phyloP scores from a whole-genome alignment of 23 tunicate species.

The Aplidium turbinatum region DNA sequence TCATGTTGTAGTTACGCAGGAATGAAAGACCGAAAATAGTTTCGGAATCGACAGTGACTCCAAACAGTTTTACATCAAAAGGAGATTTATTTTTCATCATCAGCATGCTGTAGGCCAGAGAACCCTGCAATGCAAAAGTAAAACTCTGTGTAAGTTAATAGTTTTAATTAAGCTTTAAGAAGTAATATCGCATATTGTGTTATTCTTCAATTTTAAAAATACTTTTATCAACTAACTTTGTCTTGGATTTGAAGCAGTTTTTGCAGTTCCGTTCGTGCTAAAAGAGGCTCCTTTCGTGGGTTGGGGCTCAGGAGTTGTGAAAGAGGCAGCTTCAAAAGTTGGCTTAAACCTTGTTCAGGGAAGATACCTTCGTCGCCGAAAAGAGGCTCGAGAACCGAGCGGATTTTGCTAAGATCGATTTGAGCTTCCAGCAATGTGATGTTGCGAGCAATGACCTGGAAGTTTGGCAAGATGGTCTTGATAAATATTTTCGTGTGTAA shows the following conservation, averaged over 20 bases:
- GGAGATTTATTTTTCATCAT: slow-evolving; percentile 39
- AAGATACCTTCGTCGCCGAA: slow-evolving; percentile 44
- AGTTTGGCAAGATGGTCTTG: no score
- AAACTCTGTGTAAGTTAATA: no score
- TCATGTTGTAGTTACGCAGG: slow-evolving; percentile 24
- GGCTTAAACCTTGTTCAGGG: slow-evolving; percentile 20
- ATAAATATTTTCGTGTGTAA: no score
- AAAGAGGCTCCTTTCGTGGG: slow-evolving; percentile 20
- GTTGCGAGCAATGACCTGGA: slow-evolving; percentile 26
- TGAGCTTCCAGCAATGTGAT: slow-evolving; percentile 35
- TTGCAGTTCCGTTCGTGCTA: slow-evolving; percentile 17
- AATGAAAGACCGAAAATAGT: slow-evolving; percentile 7
- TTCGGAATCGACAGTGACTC: slow-evolving; percentile 8
- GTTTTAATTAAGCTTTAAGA: no score
- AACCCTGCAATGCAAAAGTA: no score
- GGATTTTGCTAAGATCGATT: slow-evolving; percentile 31
- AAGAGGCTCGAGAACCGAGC: slow-evolving; percentile 44
- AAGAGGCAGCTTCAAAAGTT: slow-evolving; percentile 30
- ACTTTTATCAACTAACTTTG: slow-evolving; percentile 37
- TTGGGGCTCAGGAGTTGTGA: slow-evolving; percentile 20
- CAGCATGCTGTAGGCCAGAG: slow-evolving; percentile 43
- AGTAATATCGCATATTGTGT: no score
- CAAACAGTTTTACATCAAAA: slow-evolving; percentile 27
- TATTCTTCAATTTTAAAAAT: no score
- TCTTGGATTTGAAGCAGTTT: slow-evolving; percentile 43